Evolutionary conservation across 2,113 vertebrate genomes (phyloP).

Genomic region (Microtus oregoni): DNA sequence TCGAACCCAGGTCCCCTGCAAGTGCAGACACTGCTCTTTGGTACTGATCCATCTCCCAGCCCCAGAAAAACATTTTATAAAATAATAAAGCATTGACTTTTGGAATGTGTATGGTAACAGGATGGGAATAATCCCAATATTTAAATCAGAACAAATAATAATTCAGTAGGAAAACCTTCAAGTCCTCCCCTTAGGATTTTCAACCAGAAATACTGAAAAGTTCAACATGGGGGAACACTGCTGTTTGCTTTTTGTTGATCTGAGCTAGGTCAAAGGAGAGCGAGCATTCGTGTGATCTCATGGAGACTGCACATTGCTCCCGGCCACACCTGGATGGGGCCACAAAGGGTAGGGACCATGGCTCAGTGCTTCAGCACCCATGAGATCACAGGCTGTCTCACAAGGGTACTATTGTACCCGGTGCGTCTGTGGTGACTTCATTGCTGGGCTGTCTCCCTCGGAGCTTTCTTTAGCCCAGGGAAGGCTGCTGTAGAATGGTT

Average conservation of each 20-base stretch:
- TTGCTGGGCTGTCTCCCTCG: conserved; percentile 54
- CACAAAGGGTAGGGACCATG: background rate
- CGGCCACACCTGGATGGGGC: conserved; percentile 30
- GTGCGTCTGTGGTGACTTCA: conserved; percentile 80
- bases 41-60: too few species aligned
- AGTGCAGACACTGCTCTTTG: background rate
- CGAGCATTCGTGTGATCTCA: conserved; percentile 5
- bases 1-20: background rate
- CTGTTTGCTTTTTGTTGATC: background rate
- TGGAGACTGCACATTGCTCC: background rate
- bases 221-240: background rate
- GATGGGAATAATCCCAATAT: background rate
- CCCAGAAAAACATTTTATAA: conserved; percentile 10
- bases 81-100: background rate
- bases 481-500: conserved; percentile 82
- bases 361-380: conserved; percentile 9
- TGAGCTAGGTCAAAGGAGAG: background rate
- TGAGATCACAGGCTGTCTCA: conserved; percentile 70
- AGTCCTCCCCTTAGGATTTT: background rate
- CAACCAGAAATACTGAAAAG: background rate
- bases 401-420: conserved; percentile 66
- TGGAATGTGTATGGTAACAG: background rate
- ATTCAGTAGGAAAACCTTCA: background rate
- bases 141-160: background rate
- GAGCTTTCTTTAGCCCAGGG: conserved; percentile 72